phyloP scores from a whole-genome alignment of 2,797 vertebrate genomes.

The Phrynocephalus guinanensis region DNA sequence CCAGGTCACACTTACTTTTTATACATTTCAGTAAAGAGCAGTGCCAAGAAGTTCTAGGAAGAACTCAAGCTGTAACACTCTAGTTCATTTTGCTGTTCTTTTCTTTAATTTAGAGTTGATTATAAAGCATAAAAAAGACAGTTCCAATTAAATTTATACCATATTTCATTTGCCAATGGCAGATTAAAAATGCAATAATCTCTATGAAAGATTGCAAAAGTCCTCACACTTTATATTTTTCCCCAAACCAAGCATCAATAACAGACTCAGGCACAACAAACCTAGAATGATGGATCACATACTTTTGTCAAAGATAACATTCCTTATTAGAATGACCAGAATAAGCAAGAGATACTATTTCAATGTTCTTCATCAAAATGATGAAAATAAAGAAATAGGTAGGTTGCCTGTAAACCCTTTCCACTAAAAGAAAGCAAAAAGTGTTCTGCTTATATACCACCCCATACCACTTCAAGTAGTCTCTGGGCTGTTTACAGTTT shows the following conservation, averaged over 20 bases:
- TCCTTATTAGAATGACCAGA: neutral
- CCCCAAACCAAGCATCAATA: neutral
- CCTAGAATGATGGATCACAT: neutral
- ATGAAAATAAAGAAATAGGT: neutral
- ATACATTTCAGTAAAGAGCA: conserved; percentile 23
- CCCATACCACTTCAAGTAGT: too few species aligned
- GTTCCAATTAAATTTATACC: conserved; percentile 14
- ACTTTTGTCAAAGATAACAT: neutral
- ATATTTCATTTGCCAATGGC: neutral
- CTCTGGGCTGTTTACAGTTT: too few species aligned
- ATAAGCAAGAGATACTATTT: neutral
- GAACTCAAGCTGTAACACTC: neutral
- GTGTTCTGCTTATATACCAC: too few species aligned
- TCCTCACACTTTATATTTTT: neutral
- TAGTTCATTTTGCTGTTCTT: conserved; percentile 16
- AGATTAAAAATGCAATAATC: conserved; percentile 1
- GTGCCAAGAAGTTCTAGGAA: conserved; percentile 23
- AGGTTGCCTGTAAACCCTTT: neutral
- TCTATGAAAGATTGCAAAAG: conserved; percentile 17
- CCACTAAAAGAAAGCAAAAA: neutral
- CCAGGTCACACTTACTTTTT: conserved; percentile 1
- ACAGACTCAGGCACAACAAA: neutral
- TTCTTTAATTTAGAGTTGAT: conserved; percentile 14
- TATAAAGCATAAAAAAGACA: neutral
- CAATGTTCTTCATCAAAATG: neutral